phyloP scores from a whole-genome alignment of 1,140 invertebrate genomes.

The Halictus rubicundus region DNA sequence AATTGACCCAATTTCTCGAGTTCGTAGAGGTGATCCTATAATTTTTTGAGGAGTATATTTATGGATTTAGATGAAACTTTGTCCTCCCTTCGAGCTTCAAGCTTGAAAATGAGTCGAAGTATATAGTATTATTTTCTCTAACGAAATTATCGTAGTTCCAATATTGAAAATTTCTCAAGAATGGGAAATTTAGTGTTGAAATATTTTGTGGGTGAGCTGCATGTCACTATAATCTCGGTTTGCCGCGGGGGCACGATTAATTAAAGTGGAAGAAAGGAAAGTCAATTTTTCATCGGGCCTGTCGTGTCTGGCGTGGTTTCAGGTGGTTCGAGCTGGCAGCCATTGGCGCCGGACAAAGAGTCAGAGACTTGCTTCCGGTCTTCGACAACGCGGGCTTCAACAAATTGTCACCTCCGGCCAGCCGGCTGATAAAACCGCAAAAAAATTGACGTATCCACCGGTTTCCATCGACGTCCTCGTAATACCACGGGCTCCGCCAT shows the following conservation, averaged over 20 bases:
- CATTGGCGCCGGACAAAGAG: conserved; percentile 82
- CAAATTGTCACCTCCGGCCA: conserved; percentile 89
- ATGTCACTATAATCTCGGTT: neutral
- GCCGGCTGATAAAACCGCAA: conserved; percentile 87
- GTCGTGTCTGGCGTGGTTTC: conserved; percentile 40
- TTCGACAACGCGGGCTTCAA: conserved; percentile 90
- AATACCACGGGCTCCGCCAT: conserved; percentile 23
- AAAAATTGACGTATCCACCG: conserved; percentile 70
- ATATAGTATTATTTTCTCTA: too few species aligned
- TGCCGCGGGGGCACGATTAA: neutral
- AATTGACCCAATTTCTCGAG: too few species aligned
- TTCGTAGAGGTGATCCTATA: too few species aligned
- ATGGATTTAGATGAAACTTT: too few species aligned
- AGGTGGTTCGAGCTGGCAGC: conserved; percentile 76
- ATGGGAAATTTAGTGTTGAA: neutral
- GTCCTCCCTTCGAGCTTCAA: too few species aligned
- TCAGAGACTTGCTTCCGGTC: conserved; percentile 88
- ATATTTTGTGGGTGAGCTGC: too few species aligned
- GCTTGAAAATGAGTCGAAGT: too few species aligned
- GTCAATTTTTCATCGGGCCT: conserved; percentile 38
- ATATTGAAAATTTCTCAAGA: neutral
- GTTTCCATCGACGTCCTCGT: neutral
- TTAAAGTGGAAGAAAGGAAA: neutral
- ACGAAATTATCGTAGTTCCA: too few species aligned
- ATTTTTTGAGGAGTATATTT: too few species aligned